These are phyloP conservation scores for Aplocera efformata DNA, from an alignment of 2,888 invertebrate genomes.

Conservation along the genomic window DNA sequence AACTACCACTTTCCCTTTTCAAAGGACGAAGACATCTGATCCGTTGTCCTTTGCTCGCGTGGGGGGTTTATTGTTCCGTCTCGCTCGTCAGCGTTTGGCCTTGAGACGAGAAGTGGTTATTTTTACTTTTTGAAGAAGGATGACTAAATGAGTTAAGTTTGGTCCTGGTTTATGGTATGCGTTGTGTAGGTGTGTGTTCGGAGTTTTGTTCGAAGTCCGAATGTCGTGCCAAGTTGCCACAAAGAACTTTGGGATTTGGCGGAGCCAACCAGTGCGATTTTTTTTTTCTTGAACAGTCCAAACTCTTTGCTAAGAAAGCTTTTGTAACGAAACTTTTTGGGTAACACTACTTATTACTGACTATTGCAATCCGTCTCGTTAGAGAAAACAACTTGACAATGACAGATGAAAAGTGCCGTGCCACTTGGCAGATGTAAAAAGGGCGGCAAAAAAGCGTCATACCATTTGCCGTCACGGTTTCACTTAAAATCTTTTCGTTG, in stretches of 20 bases:
- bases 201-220: conserved; percentile 3
- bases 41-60: conserved; percentile 36
- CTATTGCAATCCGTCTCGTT: no score
- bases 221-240: conserved; percentile 12
- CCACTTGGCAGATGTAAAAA: no score
- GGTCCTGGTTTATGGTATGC: conserved; percentile 24
- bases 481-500: no score
- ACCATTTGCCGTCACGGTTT: no score
- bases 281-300: neutral
- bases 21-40: conserved; percentile 75
- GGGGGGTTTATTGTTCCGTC: conserved; percentile 34
- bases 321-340: no score
- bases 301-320: neutral
- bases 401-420: no score
- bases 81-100: conserved; percentile 69
- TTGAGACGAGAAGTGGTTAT: conserved; percentile 76
- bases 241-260: conserved; percentile 12
- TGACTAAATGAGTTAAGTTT: conserved; percentile 73
- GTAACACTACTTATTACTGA: no score
- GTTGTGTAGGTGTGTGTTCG: conserved; percentile 17
- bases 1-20: conserved; percentile 79
- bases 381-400: no score
- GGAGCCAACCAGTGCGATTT: neutral
- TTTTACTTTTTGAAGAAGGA: conserved; percentile 77
- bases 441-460: no score